Conservation (phyloP, 2,797 vertebrate genomes). For the Spondyliosoma cantharus region DNA sequence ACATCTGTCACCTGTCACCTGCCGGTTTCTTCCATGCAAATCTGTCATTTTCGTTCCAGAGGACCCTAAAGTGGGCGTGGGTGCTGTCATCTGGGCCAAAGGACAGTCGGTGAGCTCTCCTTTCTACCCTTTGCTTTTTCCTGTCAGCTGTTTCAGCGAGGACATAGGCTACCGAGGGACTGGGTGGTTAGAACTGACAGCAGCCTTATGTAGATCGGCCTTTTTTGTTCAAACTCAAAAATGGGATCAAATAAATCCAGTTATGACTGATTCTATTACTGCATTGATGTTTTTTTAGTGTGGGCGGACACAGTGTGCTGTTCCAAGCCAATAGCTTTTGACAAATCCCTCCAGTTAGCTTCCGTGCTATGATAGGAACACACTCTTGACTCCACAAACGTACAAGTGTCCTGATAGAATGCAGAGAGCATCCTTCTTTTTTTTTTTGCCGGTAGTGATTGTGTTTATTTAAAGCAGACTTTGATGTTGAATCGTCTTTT, state of each 20-base stretch:
- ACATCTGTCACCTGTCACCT: neutral
- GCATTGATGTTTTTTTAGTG: neutral
- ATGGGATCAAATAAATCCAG: slow-evolving; percentile 6
- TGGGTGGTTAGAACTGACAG: neutral
- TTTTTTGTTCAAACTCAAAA: neutral
- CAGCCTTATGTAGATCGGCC: neutral
- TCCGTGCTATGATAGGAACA: neutral
- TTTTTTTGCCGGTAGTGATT: neutral
- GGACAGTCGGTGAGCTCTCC: slow-evolving; percentile 86
- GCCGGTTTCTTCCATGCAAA: neutral
- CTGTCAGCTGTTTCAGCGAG: neutral
- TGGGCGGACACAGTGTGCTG: neutral
- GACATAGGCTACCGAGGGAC: neutral
- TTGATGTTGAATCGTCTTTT: too few relatives aligned
- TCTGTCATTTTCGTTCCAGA: slow-evolving; percentile 84
- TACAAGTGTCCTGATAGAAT: neutral
- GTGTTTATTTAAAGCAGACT: too few relatives aligned
- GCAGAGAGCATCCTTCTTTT: neutral
- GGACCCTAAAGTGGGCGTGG: slow-evolving; percentile 96
- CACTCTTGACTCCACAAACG: neutral
- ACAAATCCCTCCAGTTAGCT: slow-evolving; percentile 2
- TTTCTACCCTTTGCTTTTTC: neutral
- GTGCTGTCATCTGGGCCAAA: slow-evolving; percentile 95
- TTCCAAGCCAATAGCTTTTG: neutral
- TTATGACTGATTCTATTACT: neutral